phyloP scores from a whole-genome alignment of 2,797 vertebrate species.

The Anguilla anguilla region DNA sequence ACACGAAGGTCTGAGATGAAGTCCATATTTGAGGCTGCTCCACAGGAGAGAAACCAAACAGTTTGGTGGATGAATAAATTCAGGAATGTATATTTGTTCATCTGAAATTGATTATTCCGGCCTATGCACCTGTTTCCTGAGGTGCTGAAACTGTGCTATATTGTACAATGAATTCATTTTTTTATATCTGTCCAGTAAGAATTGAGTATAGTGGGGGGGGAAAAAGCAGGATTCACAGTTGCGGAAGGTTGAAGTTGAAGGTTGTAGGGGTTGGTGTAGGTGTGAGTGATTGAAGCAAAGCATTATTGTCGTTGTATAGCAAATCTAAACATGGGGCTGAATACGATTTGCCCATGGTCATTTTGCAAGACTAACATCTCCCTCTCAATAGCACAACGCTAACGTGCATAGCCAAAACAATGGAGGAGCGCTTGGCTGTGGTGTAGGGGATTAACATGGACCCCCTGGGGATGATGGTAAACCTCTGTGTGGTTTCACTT shows the following conservation, averaged over 20 bases:
- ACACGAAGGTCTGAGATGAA: background rate
- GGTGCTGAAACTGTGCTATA: background rate
- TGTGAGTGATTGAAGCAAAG: background rate
- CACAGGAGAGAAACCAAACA: background rate
- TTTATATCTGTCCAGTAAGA: background rate
- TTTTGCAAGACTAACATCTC: background rate
- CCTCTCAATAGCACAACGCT: background rate
- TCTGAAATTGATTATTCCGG: conserved; percentile 6
- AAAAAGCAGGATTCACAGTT: background rate
- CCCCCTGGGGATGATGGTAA: background rate
- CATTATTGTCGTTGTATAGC: background rate
- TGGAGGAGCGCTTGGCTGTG: background rate
- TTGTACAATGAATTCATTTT: background rate
- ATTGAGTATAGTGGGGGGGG: background rate
- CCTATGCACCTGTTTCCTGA: conserved; percentile 12
- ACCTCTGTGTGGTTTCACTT: background rate
- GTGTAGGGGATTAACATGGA: background rate
- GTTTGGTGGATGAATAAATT: background rate
- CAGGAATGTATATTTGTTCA: conserved; percentile 8
- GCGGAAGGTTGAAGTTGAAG: background rate
- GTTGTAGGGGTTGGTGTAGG: background rate
- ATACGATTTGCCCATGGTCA: background rate
- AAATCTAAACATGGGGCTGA: background rate
- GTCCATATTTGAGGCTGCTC: background rate
- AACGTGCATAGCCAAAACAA: background rate